A percentile compares a stretch with the other conserved stretches of the same genome.
Conservation (phyloP, 2,797 vertebrate genomes). For the Cyprinodon diabolis region DNA sequence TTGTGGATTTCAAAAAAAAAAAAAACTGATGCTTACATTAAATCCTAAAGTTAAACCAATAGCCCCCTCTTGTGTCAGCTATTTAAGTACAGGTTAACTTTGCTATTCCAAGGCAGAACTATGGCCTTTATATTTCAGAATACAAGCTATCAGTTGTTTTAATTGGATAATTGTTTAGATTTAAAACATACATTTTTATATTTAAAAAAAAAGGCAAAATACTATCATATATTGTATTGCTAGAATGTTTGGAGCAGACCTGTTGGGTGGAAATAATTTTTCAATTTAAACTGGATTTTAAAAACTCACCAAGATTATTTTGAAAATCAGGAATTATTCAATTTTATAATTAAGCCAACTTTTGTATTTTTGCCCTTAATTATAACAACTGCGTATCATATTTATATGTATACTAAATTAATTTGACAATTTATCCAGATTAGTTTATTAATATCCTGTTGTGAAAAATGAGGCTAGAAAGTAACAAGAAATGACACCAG, state of each 20-base stretch:
- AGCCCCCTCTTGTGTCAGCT: constrained; percentile 59
- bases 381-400: not conserved
- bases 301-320: too few species aligned
- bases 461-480: too few species aligned
- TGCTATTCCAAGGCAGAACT: not conserved
- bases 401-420: too few species aligned
- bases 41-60: constrained; percentile 34
- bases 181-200: too few species aligned
- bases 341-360: not conserved
- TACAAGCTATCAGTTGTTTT: not conserved
- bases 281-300: not conserved
- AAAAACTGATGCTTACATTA: not conserved
- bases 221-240: too few species aligned
- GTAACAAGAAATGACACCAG: too few species aligned
- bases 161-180: too few species aligned
- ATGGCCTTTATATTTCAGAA: too few species aligned
- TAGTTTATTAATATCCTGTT: too few species aligned
- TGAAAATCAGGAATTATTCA: not conserved
- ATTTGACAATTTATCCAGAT: too few species aligned
- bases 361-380: not conserved
- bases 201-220: too few species aligned
- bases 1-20: not conserved
- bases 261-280: not conserved
- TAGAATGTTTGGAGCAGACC: not conserved
- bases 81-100: too few species aligned